Evolutionary conservation across 2,113 vertebrate genomes (phyloP), one percentile per base, ranked within the genome.

Genomic region (Microcebus lehilahytsara): DNA sequence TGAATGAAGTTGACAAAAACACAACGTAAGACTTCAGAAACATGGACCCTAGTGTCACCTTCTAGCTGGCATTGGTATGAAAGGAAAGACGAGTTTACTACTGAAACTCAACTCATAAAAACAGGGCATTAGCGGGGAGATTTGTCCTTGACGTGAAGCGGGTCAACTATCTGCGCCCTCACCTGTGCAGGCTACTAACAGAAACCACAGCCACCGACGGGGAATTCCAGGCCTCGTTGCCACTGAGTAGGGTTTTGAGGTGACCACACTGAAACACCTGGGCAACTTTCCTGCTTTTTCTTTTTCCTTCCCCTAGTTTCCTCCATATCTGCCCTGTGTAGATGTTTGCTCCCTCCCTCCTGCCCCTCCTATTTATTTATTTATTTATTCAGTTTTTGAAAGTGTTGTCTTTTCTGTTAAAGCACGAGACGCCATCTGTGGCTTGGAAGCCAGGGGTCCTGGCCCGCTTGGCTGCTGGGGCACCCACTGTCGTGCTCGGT

Each of bases 261-360:
- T 20, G 22, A 42, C 42, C 84, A 32, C 30, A 19, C 69, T 71
- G 53, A 96, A 95, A 66, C 22, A 66, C 95, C 67, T 7, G 25
- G 84, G 96, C 75, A 46, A 90, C 40, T 86, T 89, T 86, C 78
- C 75, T 66, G 37, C 42, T 64, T 74, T 46, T 53, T 32, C 64
- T 53, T 53, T 53, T 53, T 53, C n/a, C 46, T 32, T 22, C 13
- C 20, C 30, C 20, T 27, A 27, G 58, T 77, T 66, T 37, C 58
- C 20, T 88, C 80, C 5, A 2, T 9, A 37, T 37, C 79, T 56
- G 16, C 56, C 51, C 53, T 53, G 9, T 23, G 42, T 62, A 9
- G 17, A 49, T 13, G 27, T 60, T 37, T 13, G 25, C 32, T 7
- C 25, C n/a, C 30, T 84, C 66, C n/a, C 32, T 51, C 14, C 10